A percentile compares a stretch with the other conserved stretches of the same genome.
Evolutionary conservation across 1,140 invertebrate species (phyloP).

Genomic region (Octopus bimaculoides): DNA sequence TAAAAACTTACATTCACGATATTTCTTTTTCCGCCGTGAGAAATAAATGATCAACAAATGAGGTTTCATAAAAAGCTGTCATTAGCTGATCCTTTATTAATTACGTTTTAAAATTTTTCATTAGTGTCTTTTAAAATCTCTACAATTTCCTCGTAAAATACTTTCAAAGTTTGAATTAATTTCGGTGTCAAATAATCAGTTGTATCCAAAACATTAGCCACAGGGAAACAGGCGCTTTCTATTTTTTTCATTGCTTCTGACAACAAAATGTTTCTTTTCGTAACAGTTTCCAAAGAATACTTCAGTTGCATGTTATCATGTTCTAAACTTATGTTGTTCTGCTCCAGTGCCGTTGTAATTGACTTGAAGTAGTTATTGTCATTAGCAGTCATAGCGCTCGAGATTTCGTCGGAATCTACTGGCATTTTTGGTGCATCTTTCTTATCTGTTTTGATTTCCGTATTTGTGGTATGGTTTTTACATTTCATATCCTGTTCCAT

Average conservation of each 20-base stretch:
- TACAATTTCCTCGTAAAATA: no score
- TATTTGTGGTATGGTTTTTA: background rate
- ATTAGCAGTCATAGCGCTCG: background rate
- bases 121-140: no score
- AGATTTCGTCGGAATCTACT: background rate
- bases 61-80: no score
- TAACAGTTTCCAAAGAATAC: background rate
- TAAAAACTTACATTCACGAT: no score
- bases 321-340: background rate
- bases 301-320: background rate
- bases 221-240: background rate
- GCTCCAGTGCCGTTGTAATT: background rate
- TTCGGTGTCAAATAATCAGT: no score
- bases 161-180: no score
- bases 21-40: no score
- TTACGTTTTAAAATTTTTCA: no score
- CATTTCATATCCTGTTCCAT: background rate
- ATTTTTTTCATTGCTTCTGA: background rate
- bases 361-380: background rate
- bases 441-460: background rate
- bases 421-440: background rate
- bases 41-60: no score
- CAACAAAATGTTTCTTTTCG: background rate
- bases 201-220: no score
- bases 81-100: no score